Percentiles rank a stretch among this genome's conserved stretches.
Evolutionary conservation across 2,113 vertebrate species (phyloP).

Genomic region (Channa maculata): DNA sequence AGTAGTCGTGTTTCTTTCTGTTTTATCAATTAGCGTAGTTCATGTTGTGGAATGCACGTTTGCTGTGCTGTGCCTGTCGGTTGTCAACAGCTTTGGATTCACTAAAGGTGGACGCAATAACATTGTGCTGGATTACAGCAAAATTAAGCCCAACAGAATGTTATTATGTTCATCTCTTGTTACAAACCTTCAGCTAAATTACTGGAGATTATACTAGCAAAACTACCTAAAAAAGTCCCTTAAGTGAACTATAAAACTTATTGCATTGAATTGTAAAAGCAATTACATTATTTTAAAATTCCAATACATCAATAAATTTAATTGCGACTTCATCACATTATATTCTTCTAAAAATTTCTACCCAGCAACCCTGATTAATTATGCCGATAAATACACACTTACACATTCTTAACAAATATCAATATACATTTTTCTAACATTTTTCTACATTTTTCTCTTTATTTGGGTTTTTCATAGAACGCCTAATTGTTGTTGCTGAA

Average conservation of each 20-base stretch:
- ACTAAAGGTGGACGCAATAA: background rate
- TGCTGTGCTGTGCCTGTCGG: background rate
- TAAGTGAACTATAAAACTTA: too few relatives aligned
- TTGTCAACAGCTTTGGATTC: background rate
- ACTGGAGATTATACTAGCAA: too few relatives aligned
- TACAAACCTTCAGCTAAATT: too few relatives aligned
- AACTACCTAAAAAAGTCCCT: too few relatives aligned
- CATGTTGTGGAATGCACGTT: background rate
- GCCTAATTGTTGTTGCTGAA: conserved; percentile 95
- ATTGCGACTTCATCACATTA: too few relatives aligned
- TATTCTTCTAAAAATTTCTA: too few relatives aligned
- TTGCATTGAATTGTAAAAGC: too few relatives aligned
- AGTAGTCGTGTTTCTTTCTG: background rate
- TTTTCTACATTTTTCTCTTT: background rate
- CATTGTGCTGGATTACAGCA: background rate
- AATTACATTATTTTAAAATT: too few relatives aligned
- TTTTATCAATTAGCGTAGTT: background rate
- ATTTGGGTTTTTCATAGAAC: conserved; percentile 80
- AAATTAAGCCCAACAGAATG: background rate
- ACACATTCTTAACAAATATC: background rate
- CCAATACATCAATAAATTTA: too few relatives aligned
- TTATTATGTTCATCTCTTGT: too few relatives aligned
- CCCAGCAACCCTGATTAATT: too few relatives aligned
- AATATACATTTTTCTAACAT: background rate
- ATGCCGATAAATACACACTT: too few relatives aligned